Conservation (phyloP, 2,888 invertebrate species). For the Diarsia mendica region DNA sequence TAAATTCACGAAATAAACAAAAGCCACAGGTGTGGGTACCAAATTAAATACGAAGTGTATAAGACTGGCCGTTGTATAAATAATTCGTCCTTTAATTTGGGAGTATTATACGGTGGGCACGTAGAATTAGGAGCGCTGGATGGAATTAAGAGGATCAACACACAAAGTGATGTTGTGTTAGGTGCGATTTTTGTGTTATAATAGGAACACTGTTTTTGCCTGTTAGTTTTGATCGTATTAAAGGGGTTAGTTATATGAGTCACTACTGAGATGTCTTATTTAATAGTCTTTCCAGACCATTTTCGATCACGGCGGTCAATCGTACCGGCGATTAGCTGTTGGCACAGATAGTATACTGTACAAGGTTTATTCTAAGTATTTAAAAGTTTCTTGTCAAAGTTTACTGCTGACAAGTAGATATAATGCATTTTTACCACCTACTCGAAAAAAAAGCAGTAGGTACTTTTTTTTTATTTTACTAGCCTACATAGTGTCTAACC, state of each 20-base stretch:
- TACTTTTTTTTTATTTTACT: too few species aligned
- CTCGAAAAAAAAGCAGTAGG: too few species aligned
- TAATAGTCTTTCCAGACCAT: too few species aligned
- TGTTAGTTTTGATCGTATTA: neutral
- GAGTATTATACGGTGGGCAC: slow-evolving; percentile 60
- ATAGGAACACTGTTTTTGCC: neutral
- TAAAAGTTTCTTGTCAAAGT: too few species aligned
- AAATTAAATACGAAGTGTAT: slow-evolving; percentile 79
- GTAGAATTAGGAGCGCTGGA: slow-evolving; percentile 38
- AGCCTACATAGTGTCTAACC: too few species aligned
- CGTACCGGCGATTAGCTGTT: too few species aligned
- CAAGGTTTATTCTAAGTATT: too few species aligned
- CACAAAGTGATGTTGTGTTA: neutral
- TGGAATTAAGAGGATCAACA: slow-evolving; percentile 31
- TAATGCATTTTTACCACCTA: too few species aligned
- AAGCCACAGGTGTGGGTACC: slow-evolving; percentile 83
- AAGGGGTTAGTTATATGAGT: neutral
- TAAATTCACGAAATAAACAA: slow-evolving; percentile 82
- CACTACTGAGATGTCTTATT: neutral
- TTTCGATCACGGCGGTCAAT: too few species aligned
- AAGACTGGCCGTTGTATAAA: slow-evolving; percentile 77
- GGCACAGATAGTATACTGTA: too few species aligned
- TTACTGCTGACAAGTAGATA: too few species aligned
- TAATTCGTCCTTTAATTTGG: slow-evolving; percentile 79
- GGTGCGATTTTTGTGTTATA: slow-evolving; percentile 14